A percentile compares a stretch with the other conserved stretches of the same genome.
phyloP scores from a whole-genome alignment of 1,140 invertebrate species.

The Pristionchus pacificus region DNA sequence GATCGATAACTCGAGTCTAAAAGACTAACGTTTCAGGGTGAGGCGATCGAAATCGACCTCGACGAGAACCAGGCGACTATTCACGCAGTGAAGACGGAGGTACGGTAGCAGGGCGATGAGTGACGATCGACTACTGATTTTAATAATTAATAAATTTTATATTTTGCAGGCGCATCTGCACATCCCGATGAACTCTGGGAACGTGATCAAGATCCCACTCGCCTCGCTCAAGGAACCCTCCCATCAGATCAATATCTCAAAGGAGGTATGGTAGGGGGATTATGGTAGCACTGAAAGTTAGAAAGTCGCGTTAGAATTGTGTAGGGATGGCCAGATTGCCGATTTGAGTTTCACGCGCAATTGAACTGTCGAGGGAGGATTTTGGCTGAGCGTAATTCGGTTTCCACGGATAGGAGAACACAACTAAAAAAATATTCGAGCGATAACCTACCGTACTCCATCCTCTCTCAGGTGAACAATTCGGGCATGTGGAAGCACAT shows the following conservation, averaged over 20 bases:
- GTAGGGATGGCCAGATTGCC: no score
- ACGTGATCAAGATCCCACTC: constrained; percentile 83
- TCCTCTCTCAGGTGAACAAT: constrained; percentile 10
- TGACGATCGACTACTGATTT: no score
- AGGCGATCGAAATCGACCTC: constrained; percentile 46
- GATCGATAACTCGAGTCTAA: no score
- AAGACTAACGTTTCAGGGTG: constrained; percentile 21
- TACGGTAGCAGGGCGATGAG: neutral
- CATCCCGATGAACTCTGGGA: constrained; percentile 82
- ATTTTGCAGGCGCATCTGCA: constrained; percentile 65
- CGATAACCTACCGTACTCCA: no score
- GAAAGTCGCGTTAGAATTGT: no score
- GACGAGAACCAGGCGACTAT: constrained; percentile 57
- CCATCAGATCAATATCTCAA: constrained; percentile 76
- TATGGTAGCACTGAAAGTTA: neutral
- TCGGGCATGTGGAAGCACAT: constrained; percentile 90
- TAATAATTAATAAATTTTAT: neutral
- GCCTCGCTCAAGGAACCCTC: constrained; percentile 63
- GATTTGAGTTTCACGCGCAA: no score
- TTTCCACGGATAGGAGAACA: no score
- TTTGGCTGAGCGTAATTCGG: no score
- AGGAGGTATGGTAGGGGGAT: constrained; percentile 76
- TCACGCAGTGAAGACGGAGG: constrained; percentile 56
- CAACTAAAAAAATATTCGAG: no score
- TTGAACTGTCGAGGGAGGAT: no score